Evolutionary conservation across 2,113 vertebrate species (phyloP).

Genomic region (Nymphicus hollandicus): DNA sequence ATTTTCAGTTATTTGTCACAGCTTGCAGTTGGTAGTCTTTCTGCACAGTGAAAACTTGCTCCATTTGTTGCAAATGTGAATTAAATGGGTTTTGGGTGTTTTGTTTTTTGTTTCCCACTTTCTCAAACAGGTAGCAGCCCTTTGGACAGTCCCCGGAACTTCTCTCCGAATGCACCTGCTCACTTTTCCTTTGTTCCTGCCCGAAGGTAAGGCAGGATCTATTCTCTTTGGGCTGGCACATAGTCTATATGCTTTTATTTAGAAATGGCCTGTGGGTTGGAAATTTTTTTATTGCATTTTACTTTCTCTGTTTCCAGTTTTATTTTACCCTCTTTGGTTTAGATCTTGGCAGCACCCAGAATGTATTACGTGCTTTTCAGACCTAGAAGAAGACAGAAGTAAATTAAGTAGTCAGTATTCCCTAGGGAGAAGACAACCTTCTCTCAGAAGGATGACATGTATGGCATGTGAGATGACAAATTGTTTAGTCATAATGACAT

Average conservation of each 20-base stretch:
- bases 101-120: background rate
- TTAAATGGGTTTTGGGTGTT: background rate
- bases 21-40: background rate
- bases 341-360: background rate
- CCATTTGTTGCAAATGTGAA: background rate
- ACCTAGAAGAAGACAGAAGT: background rate
- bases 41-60: background rate
- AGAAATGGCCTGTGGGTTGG: background rate
- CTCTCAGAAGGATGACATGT: background rate
- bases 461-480: background rate
- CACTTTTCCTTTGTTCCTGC: slow-evolving; percentile 96
- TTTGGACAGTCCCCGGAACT: slow-evolving; percentile 95
- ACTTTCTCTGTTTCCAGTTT: background rate
- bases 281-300: background rate
- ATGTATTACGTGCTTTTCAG: background rate
- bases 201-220: slow-evolving; percentile 84
- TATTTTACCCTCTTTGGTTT: background rate
- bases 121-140: slow-evolving; percentile 88
- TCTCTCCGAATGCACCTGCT: slow-evolving; percentile 94
- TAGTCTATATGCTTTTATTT: background rate
- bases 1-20: background rate
- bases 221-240: background rate
- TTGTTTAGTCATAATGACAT: background rate
- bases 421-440: rapidly evolving
- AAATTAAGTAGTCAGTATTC: background rate